Evolutionary conservation across 2,888 invertebrate genomes (phyloP), one percentile per base, ranked within the genome.

Genomic region (Temnothorax rugatulus): DNA sequence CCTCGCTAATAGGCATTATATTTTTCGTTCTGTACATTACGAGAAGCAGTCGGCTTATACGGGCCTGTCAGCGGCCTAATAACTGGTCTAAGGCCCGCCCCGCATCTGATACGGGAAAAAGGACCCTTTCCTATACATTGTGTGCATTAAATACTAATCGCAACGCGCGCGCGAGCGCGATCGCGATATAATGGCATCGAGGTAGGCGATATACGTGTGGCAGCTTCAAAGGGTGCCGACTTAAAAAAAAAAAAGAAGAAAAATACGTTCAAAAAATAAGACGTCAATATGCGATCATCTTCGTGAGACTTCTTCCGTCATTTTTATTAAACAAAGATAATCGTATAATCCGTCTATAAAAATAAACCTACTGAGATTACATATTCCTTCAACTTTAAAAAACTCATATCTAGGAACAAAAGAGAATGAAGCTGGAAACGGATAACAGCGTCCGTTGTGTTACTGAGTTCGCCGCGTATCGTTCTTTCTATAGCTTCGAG

Each of bases 101-200:
- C 91, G 91, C 93, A 93, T 94, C 93, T 94, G 94, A 94, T 94
- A 94, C 92, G 93, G 90, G 91, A 90, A 92, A 92, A 89, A 90
- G 92, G 93, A 92, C 91, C 91, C 92, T 91, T 90, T 86, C 87
- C 92, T 91, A 88, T 91, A 94, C 93, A 94, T 93, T 92, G 93
- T 94, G 92, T 89, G 94, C 90, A 94, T 93, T 94, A 93, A 94
- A 94, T 93, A 93, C 94, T 93, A 94, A 94, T 94, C 94, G 94
- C 92, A 92, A 93, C 92, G 90, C 87, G 90, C 87, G 90, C 85
- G 85, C 88, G 88, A 89, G 90, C 86, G 84, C 86, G 87, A 84
- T 89, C 83, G 86, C 61, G 84, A 86, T 88, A 92, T 90, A 88
- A 87, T 90, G 86, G 82, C 82, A 86, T 64, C 86, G 89, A 89